Evolutionary conservation across 1,140 invertebrate genomes (phyloP), one percentile per base, ranked within the genome.

Genomic region (Mamestra configurata): DNA sequence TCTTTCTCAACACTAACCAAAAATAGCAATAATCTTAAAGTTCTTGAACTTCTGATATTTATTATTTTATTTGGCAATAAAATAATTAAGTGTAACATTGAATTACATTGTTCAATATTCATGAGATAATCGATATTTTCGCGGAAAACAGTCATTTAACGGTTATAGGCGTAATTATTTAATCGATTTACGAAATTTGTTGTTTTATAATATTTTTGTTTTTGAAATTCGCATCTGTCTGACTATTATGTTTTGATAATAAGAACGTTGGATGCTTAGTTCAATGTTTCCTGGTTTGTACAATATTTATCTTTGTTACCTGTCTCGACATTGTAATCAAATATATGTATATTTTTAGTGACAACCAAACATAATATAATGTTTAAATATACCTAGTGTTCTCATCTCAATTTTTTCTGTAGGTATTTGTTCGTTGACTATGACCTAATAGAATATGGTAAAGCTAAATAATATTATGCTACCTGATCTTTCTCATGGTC

Each of bases 31-130:
- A 71, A 51, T 37, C 35, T 37, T 20, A 37, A 24, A 55, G 49
- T 35, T 55, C 70, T 55, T 73, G 70, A 73, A 55, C 51, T 73
- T 6, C 24, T 71, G 46, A 71, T 71, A 71, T 71, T 71, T 71
- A 51, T 40, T 31, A 40, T 1, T 75, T 24, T 46, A 43, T 76
- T 76, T 46, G 11, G 53, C 13, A 55, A 76, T 35, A 27, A 18
- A 59, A 46, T 61, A 61, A 73, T 57, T 57, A 22, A 31, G 72
- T 76, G 72, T 76, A 31, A 61, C 55, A 76, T 76, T 76, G 72
- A 76, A 76, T 76, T 76, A 61, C n/a, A 11, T 20, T 43, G 20
- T 59, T 76, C n/a, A 76, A 76, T 76, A 76, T 76, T 43, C 57
- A 61, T 76, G 18, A 61, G 22, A 27, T 61, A 46, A 76, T 76